phyloP scores from a whole-genome alignment of 1,140 invertebrate species.

The Lordiphosa mommai region DNA sequence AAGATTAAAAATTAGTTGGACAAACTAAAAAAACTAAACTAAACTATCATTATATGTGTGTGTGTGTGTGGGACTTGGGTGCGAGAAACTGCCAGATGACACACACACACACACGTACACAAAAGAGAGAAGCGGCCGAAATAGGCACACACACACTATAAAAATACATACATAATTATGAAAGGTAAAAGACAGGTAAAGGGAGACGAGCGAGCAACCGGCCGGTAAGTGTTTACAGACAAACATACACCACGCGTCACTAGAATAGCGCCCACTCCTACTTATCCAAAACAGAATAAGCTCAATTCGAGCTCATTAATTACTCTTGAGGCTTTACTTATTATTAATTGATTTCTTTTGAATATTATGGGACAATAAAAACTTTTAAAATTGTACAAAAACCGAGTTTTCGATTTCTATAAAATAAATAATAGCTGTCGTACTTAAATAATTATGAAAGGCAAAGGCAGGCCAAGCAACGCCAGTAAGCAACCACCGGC shows the following conservation, averaged over 20 bases:
- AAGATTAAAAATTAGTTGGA: too few relatives aligned
- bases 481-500: conserved; percentile 49
- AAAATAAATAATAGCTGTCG: too few relatives aligned
- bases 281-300: too few relatives aligned
- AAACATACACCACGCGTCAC: too few relatives aligned
- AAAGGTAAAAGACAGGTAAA: conserved; percentile 55
- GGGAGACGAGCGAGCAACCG: conserved; percentile 47
- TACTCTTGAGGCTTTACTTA: too few relatives aligned
- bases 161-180: conserved; percentile 59
- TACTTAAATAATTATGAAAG: conserved; percentile 67
- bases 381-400: too few relatives aligned
- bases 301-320: too few relatives aligned
- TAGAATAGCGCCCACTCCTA: too few relatives aligned
- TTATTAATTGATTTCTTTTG: too few relatives aligned
- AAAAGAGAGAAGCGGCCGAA: conserved; percentile 41
- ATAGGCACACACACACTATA: conserved; percentile 33
- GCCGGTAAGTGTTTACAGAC: conserved; percentile 37
- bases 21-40: neutral
- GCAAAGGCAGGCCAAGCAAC: conserved; percentile 59
- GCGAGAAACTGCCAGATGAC: conserved; percentile 18
- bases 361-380: too few relatives aligned
- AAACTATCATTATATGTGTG: neutral
- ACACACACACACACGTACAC: conserved; percentile 12
- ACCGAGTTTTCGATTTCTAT: too few relatives aligned
- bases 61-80: conserved; percentile 4